Evolutionary conservation across 64 coral and sea anemone genomes (phyloP), one percentile per base, ranked within the genome.

Genomic region (Exaiptasia diaphana): DNA sequence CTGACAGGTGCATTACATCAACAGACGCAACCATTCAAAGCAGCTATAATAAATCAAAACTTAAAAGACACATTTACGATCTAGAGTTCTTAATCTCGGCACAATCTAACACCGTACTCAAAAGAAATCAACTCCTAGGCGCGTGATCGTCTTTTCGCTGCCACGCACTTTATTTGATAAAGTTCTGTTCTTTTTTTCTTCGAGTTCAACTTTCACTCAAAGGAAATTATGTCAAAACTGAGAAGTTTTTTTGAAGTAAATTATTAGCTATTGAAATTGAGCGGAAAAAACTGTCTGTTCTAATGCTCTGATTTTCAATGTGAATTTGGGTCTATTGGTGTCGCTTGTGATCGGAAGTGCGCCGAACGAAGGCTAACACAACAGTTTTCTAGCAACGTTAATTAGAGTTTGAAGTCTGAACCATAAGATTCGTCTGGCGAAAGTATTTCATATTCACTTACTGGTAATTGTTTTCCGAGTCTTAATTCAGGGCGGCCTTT

Each of bases 401-500:
- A 94, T 94, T 94, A 88, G 71, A 70, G 80, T 22, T 50, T 29
- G 48, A n/a, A 48, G 29, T 41, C 53, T 20, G 48, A 50, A 83
- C 74, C 52, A 26, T 58, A 73, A 38, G 34, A 53, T 67, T 79
- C 80, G 64, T 83, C 81, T 88, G 64, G 76, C 38, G 41, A 67
- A 65, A 82, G 80, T 85, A 89, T 89, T 85, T 74, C 80, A 64
- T 81, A 89, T 94, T 94, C 81, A 54, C 85, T 58, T 71, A 38
- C 11, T 60, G 59, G 55, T 94, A 94, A 94, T 94, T 94, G 91
- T 86, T 94, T 94, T 75, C 85, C 79, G 73, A 89, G 83, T 89
- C 50, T 72, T 78, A 89, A 85, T 89, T 94, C 85, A 86, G 38
- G 83, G 86, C 71, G 80, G 69, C 82, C 75, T 94, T 94, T 89